A percentile compares a stretch with the other conserved stretches of the same genome.
Evolutionary conservation across 2,797 vertebrate genomes (phyloP).

Genomic region (Rhabdophis nuchalis): DNA sequence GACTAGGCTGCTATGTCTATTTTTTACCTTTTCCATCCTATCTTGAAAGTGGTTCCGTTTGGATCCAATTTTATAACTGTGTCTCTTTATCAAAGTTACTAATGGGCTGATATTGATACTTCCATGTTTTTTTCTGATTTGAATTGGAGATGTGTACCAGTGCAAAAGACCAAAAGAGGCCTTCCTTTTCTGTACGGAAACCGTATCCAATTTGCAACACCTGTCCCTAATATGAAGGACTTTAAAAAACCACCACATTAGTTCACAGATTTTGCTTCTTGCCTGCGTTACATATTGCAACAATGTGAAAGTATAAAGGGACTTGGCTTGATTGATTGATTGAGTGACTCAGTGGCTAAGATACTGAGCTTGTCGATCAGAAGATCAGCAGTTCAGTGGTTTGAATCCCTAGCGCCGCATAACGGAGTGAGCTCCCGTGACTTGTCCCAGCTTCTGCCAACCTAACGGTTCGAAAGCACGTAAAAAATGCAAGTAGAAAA

Average conservation of each 20-base stretch:
- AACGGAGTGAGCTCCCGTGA: too few species aligned
- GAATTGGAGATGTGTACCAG: background rate
- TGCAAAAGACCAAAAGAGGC: background rate
- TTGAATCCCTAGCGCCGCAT: too few species aligned
- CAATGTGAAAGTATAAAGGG: background rate
- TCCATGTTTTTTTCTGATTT: background rate
- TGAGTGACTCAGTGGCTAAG: too few species aligned
- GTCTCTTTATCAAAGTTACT: background rate
- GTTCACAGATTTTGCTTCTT: background rate
- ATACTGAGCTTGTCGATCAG: too few species aligned
- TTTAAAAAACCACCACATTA: background rate
- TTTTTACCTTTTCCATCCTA: background rate
- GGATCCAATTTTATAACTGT: background rate
- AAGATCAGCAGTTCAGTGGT: too few species aligned
- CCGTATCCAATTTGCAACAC: background rate
- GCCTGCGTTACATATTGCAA: background rate
- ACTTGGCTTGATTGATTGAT: too few species aligned
- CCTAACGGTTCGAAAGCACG: too few species aligned
- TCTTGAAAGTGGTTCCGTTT: background rate
- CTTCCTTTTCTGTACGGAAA: background rate
- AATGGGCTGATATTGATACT: fast-evolving
- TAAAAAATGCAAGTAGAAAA: too few species aligned
- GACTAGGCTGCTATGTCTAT: background rate
- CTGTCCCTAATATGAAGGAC: background rate
- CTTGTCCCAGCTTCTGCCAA: too few species aligned